Evolutionary conservation across 2,888 invertebrate genomes (phyloP).

Genomic region (Anodontia alba): DNA sequence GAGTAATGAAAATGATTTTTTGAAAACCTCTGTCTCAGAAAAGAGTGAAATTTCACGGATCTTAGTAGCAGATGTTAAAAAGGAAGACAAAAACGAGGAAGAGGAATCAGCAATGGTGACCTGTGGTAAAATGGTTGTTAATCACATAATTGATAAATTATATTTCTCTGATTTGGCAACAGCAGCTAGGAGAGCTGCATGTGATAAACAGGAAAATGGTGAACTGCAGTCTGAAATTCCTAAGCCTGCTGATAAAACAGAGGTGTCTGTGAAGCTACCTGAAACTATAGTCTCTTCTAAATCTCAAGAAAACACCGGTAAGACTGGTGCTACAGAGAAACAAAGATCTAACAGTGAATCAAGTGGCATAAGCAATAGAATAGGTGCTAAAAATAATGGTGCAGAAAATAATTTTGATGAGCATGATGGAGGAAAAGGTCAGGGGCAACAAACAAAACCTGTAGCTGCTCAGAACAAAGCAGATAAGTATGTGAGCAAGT

Average conservation of each 20-base stretch:
- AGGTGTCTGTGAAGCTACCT: not conserved
- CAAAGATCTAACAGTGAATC: not conserved
- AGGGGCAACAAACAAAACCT: conserved; percentile 5
- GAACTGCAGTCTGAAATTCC: conserved; percentile 4
- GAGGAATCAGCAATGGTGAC: conserved; percentile 70
- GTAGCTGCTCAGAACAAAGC: not conserved
- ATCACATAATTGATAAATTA: conserved; percentile 75
- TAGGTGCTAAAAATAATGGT: not conserved
- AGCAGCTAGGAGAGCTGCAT: conserved; percentile 28
- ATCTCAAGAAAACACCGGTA: not conserved
- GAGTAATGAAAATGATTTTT: not conserved
- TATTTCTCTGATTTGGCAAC: conserved; percentile 59
- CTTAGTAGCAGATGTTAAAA: conserved; percentile 17
- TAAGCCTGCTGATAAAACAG: not conserved
- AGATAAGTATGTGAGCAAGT: not conserved
- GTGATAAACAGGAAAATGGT: conserved; percentile 4
- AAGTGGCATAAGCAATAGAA: not conserved
- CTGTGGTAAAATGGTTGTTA: conserved; percentile 73
- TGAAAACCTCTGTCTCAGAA: not conserved
- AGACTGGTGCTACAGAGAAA: not conserved
- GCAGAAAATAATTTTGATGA: conserved; percentile 22
- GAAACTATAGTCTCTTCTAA: not conserved
- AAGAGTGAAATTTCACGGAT: conserved; percentile 7
- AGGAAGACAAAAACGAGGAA: conserved; percentile 36
- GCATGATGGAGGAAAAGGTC: conserved; percentile 22